These are phyloP conservation scores for Poeciliopsis infans DNA, from an alignment of 2,797 vertebrate species.

Conservation along the genomic window DNA sequence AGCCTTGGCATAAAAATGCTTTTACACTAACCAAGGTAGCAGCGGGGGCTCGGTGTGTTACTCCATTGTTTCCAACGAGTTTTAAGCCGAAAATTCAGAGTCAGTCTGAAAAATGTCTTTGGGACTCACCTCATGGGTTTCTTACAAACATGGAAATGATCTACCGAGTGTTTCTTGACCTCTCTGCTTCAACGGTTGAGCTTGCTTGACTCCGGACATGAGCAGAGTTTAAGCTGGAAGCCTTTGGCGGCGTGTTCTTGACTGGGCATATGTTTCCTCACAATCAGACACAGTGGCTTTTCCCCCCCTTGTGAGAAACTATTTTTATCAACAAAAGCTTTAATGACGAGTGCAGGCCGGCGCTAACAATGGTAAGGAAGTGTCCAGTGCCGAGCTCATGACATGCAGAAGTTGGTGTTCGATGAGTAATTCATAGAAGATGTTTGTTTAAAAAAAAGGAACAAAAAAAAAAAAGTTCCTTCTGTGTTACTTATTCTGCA, in stretches of 20 bases:
- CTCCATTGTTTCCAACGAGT: conserved; percentile 24
- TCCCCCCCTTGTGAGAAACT: conserved; percentile 51
- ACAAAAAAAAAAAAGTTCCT: not conserved
- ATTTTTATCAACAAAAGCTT: conserved; percentile 76
- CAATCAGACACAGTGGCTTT: conserved; percentile 59
- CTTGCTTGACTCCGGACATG: conserved; percentile 40
- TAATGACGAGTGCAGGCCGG: conserved; percentile 49
- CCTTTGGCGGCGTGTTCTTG: conserved; percentile 37
- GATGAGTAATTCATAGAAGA: conserved; percentile 14
- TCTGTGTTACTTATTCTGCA: conserved; percentile 1
- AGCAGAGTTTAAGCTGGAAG: conserved; percentile 45
- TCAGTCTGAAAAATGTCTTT: conserved; percentile 19
- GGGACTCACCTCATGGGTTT: conserved; percentile 8
- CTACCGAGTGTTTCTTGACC: conserved; percentile 69
- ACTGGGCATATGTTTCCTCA: conserved; percentile 70
- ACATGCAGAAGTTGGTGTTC: conserved; percentile 37
- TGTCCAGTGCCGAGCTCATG: conserved; percentile 36
- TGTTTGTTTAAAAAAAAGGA: not conserved
- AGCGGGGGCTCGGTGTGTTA: conserved; percentile 4
- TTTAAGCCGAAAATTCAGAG: conserved; percentile 8
- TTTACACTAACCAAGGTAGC: conserved; percentile 14
- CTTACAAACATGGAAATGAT: conserved; percentile 64
- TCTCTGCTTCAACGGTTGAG: conserved; percentile 43
- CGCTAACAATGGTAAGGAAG: conserved; percentile 74
- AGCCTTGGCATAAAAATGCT: conserved; percentile 32